A percentile compares a stretch with the other conserved stretches of the same genome.
phyloP scores from a whole-genome alignment of 2,113 vertebrate species.

The Sturnus vulgaris region DNA sequence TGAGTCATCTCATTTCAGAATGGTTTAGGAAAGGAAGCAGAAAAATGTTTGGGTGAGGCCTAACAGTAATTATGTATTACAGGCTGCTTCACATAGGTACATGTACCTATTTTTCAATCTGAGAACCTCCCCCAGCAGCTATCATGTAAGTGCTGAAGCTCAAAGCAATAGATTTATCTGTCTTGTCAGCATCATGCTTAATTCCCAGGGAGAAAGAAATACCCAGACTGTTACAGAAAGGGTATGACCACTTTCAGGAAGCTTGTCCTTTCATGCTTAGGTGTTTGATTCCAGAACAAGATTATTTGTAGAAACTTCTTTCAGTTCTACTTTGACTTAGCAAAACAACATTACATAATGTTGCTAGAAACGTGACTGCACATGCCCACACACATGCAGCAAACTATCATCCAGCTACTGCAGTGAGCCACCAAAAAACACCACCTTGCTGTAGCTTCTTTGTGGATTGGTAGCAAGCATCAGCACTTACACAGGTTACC shows the following conservation, averaged over 20 bases:
- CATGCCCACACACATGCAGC: background rate
- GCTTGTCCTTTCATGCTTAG: background rate
- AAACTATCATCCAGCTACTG: background rate
- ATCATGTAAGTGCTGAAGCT: background rate
- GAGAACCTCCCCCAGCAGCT: background rate
- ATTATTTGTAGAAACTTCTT: background rate
- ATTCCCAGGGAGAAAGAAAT: background rate
- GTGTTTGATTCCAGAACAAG: background rate
- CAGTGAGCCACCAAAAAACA: background rate
- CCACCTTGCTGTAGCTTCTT: background rate
- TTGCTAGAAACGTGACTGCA: background rate
- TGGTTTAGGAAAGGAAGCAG: background rate
- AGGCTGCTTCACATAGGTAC: background rate
- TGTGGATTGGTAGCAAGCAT: background rate
- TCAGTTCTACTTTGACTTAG: background rate
- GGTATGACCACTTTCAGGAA: background rate
- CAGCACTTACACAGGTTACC: background rate
- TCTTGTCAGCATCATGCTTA: background rate
- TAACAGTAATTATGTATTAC: slow-evolving; percentile 2
- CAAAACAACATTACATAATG: background rate
- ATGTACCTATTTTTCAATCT: background rate
- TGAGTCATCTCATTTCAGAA: slow-evolving; percentile 24
- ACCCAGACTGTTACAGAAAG: background rate
- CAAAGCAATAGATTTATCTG: background rate
- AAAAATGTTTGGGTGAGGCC: slow-evolving; percentile 21